Evolutionary conservation across 2,797 vertebrate genomes (phyloP).

Genomic region (Lophotriccus pileatus): DNA sequence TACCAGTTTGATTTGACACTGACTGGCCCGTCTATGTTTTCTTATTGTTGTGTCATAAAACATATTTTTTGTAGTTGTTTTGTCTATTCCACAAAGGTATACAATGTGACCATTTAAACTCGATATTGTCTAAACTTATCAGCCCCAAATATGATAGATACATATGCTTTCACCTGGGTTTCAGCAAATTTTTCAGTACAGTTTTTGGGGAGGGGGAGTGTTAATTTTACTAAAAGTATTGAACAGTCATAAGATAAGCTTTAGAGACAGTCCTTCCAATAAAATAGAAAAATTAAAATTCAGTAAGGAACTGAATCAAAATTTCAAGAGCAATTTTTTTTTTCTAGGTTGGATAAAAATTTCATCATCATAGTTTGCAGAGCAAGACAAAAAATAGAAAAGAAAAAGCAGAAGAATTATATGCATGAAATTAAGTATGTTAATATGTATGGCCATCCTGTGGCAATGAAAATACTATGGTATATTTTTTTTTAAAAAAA

Average conservation of each 20-base stretch:
- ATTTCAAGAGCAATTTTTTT: not conserved
- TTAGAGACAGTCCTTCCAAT: not conserved
- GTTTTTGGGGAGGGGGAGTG: fast-evolving
- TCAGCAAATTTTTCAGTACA: not conserved
- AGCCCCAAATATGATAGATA: not conserved
- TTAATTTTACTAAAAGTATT: not conserved
- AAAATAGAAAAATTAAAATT: not conserved
- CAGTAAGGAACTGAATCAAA: not conserved
- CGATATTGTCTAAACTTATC: not conserved
- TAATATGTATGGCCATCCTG: not conserved
- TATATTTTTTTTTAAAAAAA: not conserved
- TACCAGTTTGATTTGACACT: not conserved
- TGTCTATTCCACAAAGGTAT: not conserved
- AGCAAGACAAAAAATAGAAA: not conserved
- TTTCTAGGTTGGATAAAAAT: not conserved
- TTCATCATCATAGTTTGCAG: not conserved
- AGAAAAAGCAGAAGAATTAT: not conserved
- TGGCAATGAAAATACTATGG: not conserved
- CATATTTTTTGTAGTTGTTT: not conserved
- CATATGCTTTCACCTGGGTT: not conserved
- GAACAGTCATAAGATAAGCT: not conserved
- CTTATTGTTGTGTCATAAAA: not conserved
- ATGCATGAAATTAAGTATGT: not conserved
- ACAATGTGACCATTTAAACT: not conserved
- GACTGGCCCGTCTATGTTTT: not conserved